Percentiles rank a stretch among this genome's conserved stretches.
Conservation (phyloP, 1,140 invertebrate species). For the Polypedilum pembai region DNA sequence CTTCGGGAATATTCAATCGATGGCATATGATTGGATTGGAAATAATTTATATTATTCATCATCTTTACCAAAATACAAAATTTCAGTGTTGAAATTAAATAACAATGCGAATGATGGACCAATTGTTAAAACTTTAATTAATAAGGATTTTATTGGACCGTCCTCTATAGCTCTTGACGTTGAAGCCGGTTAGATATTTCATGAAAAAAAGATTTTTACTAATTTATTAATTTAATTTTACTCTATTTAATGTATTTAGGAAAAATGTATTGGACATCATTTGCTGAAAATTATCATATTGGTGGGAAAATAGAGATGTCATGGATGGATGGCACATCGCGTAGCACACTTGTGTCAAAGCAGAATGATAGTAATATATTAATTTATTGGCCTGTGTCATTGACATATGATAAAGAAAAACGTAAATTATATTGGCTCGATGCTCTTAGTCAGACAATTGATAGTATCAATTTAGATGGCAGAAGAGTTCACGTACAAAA, state of each 20-base stretch:
- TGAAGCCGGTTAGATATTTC: not conserved
- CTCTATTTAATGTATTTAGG: constrained; percentile 39
- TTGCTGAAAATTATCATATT: constrained; percentile 51
- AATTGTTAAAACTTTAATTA: constrained; percentile 31
- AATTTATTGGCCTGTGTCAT: constrained; percentile 77
- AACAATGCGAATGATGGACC: constrained; percentile 36
- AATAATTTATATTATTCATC: constrained; percentile 62
- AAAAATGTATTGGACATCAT: constrained; percentile 73
- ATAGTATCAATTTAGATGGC: constrained; percentile 67
- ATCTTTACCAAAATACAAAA: constrained; percentile 49
- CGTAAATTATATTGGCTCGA: constrained; percentile 62
- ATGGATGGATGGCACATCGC: constrained; percentile 72
- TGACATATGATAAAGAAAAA: constrained; percentile 72
- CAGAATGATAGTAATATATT: constrained; percentile 38
- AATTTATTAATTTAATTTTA: constrained; percentile 28
- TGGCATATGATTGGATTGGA: constrained; percentile 69
- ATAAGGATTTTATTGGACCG: not conserved
- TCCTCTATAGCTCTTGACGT: not conserved
- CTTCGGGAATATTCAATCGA: constrained; percentile 54
- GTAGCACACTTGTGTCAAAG: constrained; percentile 45
- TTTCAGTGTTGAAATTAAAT: constrained; percentile 37
- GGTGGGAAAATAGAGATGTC: constrained; percentile 56
- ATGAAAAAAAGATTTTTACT: too few relatives aligned
- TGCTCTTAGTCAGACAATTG: constrained; percentile 47
- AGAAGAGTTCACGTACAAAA: constrained; percentile 55